These are phyloP conservation scores for Slavum lentiscoides DNA, from an alignment of 2,888 invertebrate genomes.

Conservation along the genomic window DNA sequence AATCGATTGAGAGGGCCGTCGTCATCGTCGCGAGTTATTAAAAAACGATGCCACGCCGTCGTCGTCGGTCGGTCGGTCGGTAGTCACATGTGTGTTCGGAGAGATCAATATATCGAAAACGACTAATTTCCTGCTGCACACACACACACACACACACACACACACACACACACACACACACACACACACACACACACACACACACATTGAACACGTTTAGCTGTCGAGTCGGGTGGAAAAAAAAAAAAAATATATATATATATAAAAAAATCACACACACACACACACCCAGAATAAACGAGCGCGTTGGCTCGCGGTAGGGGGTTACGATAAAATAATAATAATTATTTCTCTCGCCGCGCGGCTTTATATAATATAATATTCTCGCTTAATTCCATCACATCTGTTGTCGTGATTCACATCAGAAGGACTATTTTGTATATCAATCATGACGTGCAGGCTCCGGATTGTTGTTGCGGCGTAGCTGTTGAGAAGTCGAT, in stretches of 20 bases:
- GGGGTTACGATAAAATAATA: conserved; percentile 6
- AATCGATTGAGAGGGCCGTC: neutral
- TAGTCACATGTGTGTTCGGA: conserved; percentile 4
- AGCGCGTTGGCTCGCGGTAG: neutral
- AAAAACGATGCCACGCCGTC: neutral
- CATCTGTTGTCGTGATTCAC: conserved; percentile 21
- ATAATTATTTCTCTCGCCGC: conserved; percentile 28
- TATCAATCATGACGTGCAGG: conserved; percentile 19
- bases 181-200: no score
- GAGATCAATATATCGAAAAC: conserved; percentile 3
- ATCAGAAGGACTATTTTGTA: conserved; percentile 11
- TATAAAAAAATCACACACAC: no score
- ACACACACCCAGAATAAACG: neutral
- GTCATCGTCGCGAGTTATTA: conserved; percentile 6
- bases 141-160: no score
- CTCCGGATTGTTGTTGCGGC: neutral
- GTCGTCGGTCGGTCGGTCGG: neutral
- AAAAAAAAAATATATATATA: neutral
- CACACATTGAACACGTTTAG: conserved; percentile 13
- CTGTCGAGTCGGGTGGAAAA: neutral
- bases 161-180: neutral
- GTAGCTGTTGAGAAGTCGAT: conserved; percentile 37
- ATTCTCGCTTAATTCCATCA: neutral
- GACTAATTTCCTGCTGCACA: neutral
- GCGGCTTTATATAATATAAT: neutral